A percentile compares a stretch with the other conserved stretches of the same genome.
Evolutionary conservation across 2,797 vertebrate species (phyloP).

Genomic region (Crossoptilon crossoptilon): DNA sequence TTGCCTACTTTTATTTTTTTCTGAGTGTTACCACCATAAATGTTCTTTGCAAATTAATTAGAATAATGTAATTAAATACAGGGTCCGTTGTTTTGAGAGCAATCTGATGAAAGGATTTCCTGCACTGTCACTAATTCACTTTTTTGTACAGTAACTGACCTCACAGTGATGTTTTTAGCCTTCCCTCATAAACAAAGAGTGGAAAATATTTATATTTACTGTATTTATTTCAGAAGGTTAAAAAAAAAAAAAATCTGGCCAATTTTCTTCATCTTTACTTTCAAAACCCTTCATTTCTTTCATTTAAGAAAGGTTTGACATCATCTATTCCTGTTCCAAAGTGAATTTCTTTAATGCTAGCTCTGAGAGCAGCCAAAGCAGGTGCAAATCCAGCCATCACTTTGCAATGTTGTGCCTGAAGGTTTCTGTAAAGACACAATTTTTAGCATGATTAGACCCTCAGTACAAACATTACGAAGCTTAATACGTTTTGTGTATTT

Average conservation of each 20-base stretch:
- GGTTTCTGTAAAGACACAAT: background rate
- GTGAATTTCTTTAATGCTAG: background rate
- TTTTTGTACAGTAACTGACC: background rate
- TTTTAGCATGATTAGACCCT: slow-evolving; percentile 19
- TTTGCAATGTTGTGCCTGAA: slow-evolving; percentile 11
- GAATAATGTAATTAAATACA: background rate
- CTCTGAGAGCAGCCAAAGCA: slow-evolving; percentile 3
- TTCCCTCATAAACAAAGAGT: background rate
- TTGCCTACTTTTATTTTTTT: background rate
- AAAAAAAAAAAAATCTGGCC: background rate
- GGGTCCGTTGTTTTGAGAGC: background rate
- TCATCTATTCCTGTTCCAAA: background rate
- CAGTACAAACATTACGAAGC: background rate
- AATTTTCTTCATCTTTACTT: background rate
- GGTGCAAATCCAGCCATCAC: background rate
- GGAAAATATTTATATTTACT: slow-evolving; percentile 1
- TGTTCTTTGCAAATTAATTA: slow-evolving; percentile 14
- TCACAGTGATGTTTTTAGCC: background rate
- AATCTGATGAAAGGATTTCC: slow-evolving; percentile 1
- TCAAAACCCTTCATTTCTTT: background rate
- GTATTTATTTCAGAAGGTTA: background rate
- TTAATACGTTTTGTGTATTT: background rate
- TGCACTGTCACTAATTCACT: background rate
- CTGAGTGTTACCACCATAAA: background rate
- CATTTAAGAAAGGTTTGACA: background rate